Percentiles rank a stretch among this genome's conserved stretches.
These are phyloP conservation scores for Vultur gryphus DNA, from an alignment of 2,797 vertebrate species.

Conservation along the genomic window DNA sequence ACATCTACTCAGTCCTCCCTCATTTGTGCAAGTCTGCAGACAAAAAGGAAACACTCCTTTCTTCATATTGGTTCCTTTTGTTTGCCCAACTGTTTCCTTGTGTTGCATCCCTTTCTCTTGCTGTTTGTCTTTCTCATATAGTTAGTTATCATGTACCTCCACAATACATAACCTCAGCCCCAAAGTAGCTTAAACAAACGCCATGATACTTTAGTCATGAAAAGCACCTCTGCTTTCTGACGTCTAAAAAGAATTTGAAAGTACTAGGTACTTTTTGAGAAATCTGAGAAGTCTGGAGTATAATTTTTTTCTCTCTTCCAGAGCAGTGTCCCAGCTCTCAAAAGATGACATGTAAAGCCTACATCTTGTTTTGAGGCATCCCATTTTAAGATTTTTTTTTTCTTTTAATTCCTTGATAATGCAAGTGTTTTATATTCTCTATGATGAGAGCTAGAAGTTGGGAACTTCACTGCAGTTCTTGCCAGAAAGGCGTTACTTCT, in stretches of 20 bases:
- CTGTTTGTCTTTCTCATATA: not conserved
- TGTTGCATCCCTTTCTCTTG: not conserved
- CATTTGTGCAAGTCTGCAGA: not conserved
- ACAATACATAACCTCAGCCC: not conserved
- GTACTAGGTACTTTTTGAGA: not conserved
- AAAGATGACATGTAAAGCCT: not conserved
- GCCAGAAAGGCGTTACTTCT: not conserved
- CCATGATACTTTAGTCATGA: not conserved
- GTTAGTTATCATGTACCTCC: not conserved
- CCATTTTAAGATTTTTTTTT: not conserved
- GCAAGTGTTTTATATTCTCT: not conserved
- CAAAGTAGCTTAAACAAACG: not conserved
- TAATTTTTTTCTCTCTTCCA: not conserved
- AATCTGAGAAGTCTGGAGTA: not conserved
- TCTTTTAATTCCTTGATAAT: not conserved
- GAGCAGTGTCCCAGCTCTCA: not conserved
- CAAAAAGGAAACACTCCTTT: conserved; percentile 5
- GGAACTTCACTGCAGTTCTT: not conserved
- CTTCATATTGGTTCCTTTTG: not conserved
- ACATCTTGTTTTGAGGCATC: not conserved
- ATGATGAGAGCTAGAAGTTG: not conserved
- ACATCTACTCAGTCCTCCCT: not conserved
- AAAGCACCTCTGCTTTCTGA: not conserved
- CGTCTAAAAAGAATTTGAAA: not conserved
- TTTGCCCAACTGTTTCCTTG: conserved; percentile 13